A percentile compares a stretch with the other conserved stretches of the same genome.
Evolutionary conservation across 2,797 vertebrate genomes (phyloP).

Genomic region (Choloepus didactylus): DNA sequence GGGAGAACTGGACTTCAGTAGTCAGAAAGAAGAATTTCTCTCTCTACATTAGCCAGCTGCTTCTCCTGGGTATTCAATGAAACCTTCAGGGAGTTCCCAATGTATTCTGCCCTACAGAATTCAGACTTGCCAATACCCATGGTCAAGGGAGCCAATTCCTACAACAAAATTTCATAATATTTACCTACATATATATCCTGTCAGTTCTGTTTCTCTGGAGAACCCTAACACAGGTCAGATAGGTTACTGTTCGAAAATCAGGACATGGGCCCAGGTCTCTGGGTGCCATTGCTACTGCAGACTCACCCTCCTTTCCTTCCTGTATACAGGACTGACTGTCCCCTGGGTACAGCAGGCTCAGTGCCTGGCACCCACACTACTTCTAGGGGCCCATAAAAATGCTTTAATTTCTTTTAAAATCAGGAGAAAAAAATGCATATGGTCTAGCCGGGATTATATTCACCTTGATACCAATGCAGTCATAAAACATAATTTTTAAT

Average conservation of each 20-base stretch:
- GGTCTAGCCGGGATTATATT: conserved; percentile 32
- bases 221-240: neutral
- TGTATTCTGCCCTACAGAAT: no score
- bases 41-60: no score
- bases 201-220: no score
- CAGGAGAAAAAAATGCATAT: conserved; percentile 40
- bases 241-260: neutral
- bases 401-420: conserved; percentile 71
- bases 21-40: no score
- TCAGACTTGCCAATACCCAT: no score
- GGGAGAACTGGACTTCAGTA: no score
- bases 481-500: conserved; percentile 68
- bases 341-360: fast-evolving
- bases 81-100: no score
- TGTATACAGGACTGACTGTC: neutral
- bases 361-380: neutral
- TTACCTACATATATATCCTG: no score
- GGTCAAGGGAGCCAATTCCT: no score
- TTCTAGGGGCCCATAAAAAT: neutral
- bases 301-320: neutral
- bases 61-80: no score
- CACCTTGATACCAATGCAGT: conserved; percentile 3
- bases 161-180: no score
- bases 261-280: neutral
- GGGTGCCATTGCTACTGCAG: neutral